These are phyloP conservation scores for Daboia siamensis DNA, from an alignment of 2,113 vertebrate species.

Conservation along the genomic window DNA sequence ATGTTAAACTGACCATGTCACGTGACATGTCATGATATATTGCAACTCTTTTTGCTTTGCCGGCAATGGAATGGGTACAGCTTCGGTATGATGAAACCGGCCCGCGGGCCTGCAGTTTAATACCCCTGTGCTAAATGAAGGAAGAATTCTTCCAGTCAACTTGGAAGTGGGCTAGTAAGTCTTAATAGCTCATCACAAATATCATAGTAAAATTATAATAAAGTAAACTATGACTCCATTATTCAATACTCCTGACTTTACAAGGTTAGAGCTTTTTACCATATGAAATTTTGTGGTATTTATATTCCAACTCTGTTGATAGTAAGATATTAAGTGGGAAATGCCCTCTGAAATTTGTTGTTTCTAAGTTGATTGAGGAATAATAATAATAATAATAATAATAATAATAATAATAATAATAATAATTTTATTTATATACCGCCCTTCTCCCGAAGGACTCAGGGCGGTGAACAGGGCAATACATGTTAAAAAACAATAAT, in stretches of 20 bases:
- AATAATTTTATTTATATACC: too few relatives aligned
- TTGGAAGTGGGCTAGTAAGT: background rate
- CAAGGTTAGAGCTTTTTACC: background rate
- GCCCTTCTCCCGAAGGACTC: too few relatives aligned
- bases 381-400: too few relatives aligned
- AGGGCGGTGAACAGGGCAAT: too few relatives aligned
- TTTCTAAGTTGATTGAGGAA: background rate
- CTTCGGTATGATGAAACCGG: too few relatives aligned
- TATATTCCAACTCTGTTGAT: background rate
- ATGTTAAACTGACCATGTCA: too few relatives aligned
- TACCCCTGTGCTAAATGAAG: background rate
- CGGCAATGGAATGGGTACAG: too few relatives aligned
- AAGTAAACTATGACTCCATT: background rate
- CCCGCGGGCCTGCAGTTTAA: too few relatives aligned
- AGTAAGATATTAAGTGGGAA: background rate
- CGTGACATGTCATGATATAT: too few relatives aligned
- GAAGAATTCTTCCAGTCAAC: background rate
- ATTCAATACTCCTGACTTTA: background rate
- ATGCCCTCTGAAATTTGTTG: background rate
- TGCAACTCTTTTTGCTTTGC: too few relatives aligned
- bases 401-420: too few relatives aligned
- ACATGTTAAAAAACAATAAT: too few relatives aligned
- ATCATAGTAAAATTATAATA: background rate
- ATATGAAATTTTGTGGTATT: background rate
- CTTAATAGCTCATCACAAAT: background rate